These are phyloP conservation scores for Scaptodrosophila latifasciaeformis DNA, from an alignment of 2,888 invertebrate species.

Conservation along the genomic window DNA sequence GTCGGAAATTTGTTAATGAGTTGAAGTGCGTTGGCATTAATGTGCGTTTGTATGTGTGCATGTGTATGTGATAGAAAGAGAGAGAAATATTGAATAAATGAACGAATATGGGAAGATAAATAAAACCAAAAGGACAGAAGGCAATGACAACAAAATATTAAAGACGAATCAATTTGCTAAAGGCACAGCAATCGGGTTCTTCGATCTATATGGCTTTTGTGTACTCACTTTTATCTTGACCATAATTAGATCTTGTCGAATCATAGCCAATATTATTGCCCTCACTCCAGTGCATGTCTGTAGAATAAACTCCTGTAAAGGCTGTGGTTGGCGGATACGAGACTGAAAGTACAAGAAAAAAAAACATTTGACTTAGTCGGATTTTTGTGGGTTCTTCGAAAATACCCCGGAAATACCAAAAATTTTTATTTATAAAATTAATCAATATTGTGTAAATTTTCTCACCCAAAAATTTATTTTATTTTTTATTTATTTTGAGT, in stretches of 20 bases:
- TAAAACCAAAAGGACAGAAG: no score
- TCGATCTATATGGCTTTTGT: background rate
- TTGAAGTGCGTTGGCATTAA: slow-evolving; percentile 14
- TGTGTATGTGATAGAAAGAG: no score
- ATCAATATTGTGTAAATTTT: background rate
- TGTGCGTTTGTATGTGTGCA: no score
- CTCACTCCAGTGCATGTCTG: slow-evolving; percentile 69
- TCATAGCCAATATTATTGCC: slow-evolving; percentile 55
- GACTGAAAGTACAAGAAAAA: slow-evolving; percentile 46
- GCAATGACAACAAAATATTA: no score
- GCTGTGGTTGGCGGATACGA: slow-evolving; percentile 73
- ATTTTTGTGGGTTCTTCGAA: no score
- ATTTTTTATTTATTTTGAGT: no score
- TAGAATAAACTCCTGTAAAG: slow-evolving; percentile 58
- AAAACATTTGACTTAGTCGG: no score
- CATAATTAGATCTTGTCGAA: slow-evolving; percentile 59
- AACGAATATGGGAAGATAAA: background rate
- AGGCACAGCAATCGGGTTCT: no score
- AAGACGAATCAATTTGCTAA: no score
- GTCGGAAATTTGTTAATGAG: slow-evolving; percentile 16
- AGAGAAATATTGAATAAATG: no score
- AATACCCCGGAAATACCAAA: no score
- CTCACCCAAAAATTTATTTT: no score
- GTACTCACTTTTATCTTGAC: slow-evolving; percentile 71
- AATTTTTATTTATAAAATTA: background rate